Conservation (phyloP, 92 coral and sea anemone genomes). For the Palythoa caribaeorum region DNA sequence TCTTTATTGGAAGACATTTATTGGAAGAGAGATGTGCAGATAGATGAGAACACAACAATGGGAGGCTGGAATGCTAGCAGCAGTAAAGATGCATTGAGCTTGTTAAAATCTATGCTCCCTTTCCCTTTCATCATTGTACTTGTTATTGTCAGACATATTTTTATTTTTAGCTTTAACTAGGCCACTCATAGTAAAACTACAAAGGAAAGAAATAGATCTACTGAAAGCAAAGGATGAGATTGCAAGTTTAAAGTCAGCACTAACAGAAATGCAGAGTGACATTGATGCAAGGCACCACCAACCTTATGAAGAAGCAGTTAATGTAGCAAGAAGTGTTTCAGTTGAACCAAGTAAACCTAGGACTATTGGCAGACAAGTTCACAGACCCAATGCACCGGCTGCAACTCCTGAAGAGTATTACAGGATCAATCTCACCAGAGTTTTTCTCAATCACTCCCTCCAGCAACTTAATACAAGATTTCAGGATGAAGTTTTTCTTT, state of each 20-base stretch:
- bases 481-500: background rate
- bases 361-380: background rate
- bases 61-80: constrained; percentile 41
- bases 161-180: constrained; percentile 39
- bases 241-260: too few species aligned
- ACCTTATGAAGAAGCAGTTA: background rate
- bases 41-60: constrained; percentile 2
- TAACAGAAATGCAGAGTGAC: too few species aligned
- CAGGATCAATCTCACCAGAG: background rate
- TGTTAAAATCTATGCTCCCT: constrained; percentile 24
- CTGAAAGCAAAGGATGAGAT: too few species aligned
- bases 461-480: background rate
- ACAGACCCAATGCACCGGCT: too few species aligned
- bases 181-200: constrained; percentile 18
- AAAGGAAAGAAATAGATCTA: too few species aligned
- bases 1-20: constrained; percentile 51
- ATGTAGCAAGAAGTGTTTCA: too few species aligned
- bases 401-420: too few species aligned
- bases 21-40: constrained; percentile 38
- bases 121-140: constrained; percentile 40
- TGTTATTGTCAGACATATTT: constrained; percentile 41
- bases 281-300: too few species aligned
- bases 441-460: background rate
- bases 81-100: constrained; percentile 32
- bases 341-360: background rate